Percentiles rank a stretch among this genome's conserved stretches.
phyloP scores from a whole-genome alignment of 2,888 invertebrate genomes.

The Eupithecia vulgata region DNA sequence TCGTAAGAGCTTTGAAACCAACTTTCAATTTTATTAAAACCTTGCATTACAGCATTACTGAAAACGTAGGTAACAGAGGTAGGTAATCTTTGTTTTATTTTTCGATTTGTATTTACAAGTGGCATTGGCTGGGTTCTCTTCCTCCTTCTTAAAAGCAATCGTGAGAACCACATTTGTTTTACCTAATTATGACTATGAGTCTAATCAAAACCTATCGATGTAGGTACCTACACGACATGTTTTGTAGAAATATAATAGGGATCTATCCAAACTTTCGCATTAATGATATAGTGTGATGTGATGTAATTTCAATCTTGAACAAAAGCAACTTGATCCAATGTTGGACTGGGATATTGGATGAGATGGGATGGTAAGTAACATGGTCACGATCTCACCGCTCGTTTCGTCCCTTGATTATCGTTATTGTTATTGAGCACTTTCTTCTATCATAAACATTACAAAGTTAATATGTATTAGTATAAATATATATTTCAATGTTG shows the following conservation, averaged over 20 bases:
- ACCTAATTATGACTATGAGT: neutral
- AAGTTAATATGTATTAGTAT: no score
- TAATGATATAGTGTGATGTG: no score
- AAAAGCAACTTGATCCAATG: no score
- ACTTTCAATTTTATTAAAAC: slow-evolving; percentile 20
- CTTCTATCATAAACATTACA: no score
- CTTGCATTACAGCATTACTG: slow-evolving; percentile 12
- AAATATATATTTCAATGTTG: no score
- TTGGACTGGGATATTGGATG: no score
- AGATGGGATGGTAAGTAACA: neutral
- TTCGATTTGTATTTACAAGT: neutral
- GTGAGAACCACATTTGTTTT: neutral
- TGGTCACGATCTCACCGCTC: neutral
- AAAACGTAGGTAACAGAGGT: neutral
- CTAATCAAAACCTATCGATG: neutral
- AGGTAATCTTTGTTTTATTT: neutral
- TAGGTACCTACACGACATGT: neutral
- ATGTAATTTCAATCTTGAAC: no score
- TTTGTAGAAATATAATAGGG: no score
- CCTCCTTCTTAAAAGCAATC: neutral
- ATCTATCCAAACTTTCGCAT: no score
- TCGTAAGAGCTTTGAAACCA: slow-evolving; percentile 19
- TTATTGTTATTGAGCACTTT: no score
- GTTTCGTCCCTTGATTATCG: neutral
- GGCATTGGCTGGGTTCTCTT: neutral